A percentile compares a stretch with the other conserved stretches of the same genome.
Conservation (phyloP, 2,797 vertebrate genomes). For the Sarcoramphus papa region DNA sequence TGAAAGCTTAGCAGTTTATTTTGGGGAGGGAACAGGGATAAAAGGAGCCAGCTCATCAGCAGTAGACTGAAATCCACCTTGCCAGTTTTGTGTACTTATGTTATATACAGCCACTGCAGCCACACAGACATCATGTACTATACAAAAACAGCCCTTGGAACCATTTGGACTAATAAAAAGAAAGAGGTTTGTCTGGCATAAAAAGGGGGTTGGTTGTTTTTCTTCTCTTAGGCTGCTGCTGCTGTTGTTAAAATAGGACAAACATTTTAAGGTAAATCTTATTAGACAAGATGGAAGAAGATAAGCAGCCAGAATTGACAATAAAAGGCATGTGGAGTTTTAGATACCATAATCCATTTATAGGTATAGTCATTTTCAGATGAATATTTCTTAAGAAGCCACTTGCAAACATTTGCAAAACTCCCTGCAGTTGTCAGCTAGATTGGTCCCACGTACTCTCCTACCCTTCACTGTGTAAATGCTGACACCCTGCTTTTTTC, state of each 20-base stretch:
- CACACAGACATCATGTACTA: not conserved
- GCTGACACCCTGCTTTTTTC: slow-evolving; percentile 26
- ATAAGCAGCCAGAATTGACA: not conserved
- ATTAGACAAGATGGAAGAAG: not conserved
- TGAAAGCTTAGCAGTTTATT: slow-evolving; percentile 44
- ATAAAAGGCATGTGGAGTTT: slow-evolving; percentile 6
- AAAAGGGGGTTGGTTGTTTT: not conserved
- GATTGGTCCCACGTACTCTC: not conserved
- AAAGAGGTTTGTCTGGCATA: not conserved
- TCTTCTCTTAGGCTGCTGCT: not conserved
- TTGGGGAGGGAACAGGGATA: not conserved
- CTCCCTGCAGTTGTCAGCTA: slow-evolving; percentile 22
- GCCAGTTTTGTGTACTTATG: not conserved
- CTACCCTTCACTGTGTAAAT: not conserved
- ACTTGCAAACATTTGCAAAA: slow-evolving; percentile 42
- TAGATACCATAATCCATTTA: slow-evolving; percentile 50
- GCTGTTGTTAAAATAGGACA: not conserved
- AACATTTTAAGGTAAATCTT: not conserved
- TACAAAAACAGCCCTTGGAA: not conserved
- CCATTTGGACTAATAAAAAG: slow-evolving; percentile 1
- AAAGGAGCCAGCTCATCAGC: not conserved
- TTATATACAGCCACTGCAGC: not conserved
- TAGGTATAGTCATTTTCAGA: slow-evolving; percentile 2
- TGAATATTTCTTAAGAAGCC: slow-evolving; percentile 36
- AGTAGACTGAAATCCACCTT: not conserved